Evolutionary conservation across 2,113 vertebrate species (phyloP).

Genomic region (Alaudala cheleensis): DNA sequence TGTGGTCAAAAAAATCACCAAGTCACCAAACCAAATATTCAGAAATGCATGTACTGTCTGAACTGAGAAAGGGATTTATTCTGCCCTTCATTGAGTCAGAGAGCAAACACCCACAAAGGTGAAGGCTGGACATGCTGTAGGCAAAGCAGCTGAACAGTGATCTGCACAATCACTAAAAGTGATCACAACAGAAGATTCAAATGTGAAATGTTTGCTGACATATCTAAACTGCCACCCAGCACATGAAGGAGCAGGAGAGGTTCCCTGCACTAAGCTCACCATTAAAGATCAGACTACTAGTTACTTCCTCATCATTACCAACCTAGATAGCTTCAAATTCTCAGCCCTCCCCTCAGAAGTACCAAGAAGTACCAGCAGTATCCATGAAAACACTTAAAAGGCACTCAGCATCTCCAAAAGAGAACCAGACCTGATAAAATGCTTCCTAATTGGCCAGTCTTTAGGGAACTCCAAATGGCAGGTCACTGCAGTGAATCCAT

Average conservation of each 20-base stretch:
- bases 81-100: neutral
- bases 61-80: neutral
- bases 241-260: neutral
- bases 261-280: neutral
- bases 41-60: neutral
- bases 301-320: neutral
- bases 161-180: neutral
- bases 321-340: neutral
- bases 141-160: neutral
- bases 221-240: neutral
- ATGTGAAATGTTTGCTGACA: neutral
- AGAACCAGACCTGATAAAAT: slow-evolving; percentile 6
- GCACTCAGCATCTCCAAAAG: neutral
- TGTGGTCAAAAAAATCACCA: neutral
- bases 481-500: neutral
- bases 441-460: neutral
- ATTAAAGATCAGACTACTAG: neutral
- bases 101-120: neutral
- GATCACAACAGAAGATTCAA: neutral
- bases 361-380: neutral
- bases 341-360: neutral
- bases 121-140: neutral
- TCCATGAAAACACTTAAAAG: neutral
- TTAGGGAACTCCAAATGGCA: neutral
- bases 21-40: neutral